phyloP scores from a whole-genome alignment of 2,888 invertebrate genomes.

The Caenorhabditis sp. region DNA sequence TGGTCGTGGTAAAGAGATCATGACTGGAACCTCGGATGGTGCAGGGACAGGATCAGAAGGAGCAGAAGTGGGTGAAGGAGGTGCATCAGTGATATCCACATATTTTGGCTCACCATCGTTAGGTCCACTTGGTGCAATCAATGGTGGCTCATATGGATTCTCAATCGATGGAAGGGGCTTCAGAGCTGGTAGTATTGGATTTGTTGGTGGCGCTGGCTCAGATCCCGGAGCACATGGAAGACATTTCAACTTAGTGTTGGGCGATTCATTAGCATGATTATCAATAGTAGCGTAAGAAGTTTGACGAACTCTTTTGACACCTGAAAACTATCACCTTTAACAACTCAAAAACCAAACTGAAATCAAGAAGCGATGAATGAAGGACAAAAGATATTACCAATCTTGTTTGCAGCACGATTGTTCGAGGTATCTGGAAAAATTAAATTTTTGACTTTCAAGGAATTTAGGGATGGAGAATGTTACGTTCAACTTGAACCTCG shows the following conservation, averaged over 20 bases:
- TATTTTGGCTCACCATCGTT: constrained; percentile 28
- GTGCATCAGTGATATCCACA: constrained; percentile 21
- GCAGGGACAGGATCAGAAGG: background rate
- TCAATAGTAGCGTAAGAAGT: constrained; percentile 17
- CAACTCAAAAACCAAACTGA: background rate
- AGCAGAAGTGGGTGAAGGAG: constrained; percentile 12
- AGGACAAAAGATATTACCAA: background rate
- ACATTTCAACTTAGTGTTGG: constrained; percentile 34
- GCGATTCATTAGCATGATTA: constrained; percentile 30
- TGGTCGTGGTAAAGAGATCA: background rate
- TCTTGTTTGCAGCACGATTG: background rate
- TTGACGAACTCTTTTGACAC: background rate
- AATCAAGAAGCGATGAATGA: background rate
- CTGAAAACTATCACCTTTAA: background rate
- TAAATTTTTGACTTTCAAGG: background rate
- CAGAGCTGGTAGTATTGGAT: constrained; percentile 27
- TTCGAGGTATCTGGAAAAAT: background rate
- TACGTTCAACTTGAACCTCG: background rate
- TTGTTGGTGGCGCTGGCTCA: constrained; percentile 22
- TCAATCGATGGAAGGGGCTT: constrained; percentile 31
- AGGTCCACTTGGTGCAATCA: constrained; percentile 25
- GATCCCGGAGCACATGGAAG: constrained; percentile 36
- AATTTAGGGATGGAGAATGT: background rate
- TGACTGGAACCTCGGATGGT: background rate
- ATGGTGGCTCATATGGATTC: constrained; percentile 27